Conservation (phyloP, 2,888 invertebrate species). For the Lamellibrachia columna region DNA sequence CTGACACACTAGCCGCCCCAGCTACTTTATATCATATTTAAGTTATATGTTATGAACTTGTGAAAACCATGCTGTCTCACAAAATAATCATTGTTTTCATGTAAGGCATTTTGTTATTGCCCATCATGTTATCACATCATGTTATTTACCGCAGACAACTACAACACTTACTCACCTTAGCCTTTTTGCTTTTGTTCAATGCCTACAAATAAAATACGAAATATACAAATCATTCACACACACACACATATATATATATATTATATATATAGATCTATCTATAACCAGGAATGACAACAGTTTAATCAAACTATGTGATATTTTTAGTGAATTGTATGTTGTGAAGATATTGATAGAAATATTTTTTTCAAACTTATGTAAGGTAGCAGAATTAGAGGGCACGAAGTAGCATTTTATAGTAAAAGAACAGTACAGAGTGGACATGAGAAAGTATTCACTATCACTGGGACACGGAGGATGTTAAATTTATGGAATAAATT, state of each 20-base stretch:
- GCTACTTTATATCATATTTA: too few relatives aligned
- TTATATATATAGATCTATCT: neutral
- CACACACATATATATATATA: neutral
- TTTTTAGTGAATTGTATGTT: neutral
- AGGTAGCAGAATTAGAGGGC: neutral
- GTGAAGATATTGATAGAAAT: neutral
- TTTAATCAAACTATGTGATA: neutral
- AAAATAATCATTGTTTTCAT: neutral
- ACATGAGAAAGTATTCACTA: neutral
- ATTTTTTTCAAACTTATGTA: neutral
- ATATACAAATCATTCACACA: neutral
- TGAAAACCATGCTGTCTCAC: too few relatives aligned
- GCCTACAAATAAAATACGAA: constrained; percentile 35
- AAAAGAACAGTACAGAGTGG: neutral
- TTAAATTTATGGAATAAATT: too few relatives aligned
- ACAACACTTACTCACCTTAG: constrained; percentile 61
- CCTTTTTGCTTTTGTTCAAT: constrained; percentile 51
- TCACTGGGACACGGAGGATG: neutral
- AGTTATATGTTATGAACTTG: too few relatives aligned
- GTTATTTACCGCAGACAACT: neutral
- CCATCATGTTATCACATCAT: constrained; percentile 12
- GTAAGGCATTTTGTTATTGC: neutral
- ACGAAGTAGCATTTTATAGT: neutral
- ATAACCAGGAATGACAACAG: neutral
- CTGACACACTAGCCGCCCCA: too few relatives aligned